Evolutionary conservation across 2,797 vertebrate species (phyloP), one percentile per base, ranked within the genome.

Genomic region (Alcedo quadribrachys): DNA sequence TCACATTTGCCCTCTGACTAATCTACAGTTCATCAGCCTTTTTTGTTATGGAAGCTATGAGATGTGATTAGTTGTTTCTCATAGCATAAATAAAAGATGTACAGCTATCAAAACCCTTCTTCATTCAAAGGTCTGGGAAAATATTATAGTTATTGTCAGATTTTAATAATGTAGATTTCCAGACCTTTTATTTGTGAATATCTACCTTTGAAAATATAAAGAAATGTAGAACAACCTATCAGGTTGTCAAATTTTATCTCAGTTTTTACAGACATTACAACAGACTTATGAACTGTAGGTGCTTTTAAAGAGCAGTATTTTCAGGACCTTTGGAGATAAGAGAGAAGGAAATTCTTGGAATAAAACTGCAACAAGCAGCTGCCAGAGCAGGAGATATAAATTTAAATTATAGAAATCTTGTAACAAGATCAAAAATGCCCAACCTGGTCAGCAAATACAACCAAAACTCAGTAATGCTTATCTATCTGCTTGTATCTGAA

Each of bases 1-100:
- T 76, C 82, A 81, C 87, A 88, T 86, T 80, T 91, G 81, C 87
- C 94, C 95, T 97, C 94, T 97, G 94, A 87, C 90, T 45, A 76
- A 53, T 60, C 68, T 76, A 78, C 80, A 74, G 78, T 76, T 92
- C 87, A 81, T 75, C 77, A 94, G 45, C 20, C 67, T 33, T 81
- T 88, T 94, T 85, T 73, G 53, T 70, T 79, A 57, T 8, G 21
- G 75, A 89, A 69, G 60, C 35, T 75, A 27, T 43, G 53, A 92
- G 78, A 70, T 87, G 83, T 61, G 75, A 90, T 92, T 85, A 8
- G 32, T 22, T 73, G 28, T 25, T 91, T 80, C 84, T 82, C 62
- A 16, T 65, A 91, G 67, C 50, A 77, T 65, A 78, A 87, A 87
- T 63, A 75, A 85, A 87, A 87, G 75, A 69, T 20, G 20, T 65